Evolutionary conservation across 2,113 vertebrate genomes (phyloP), one percentile per base, ranked within the genome.

Genomic region (Oncorhynchus clarkii): DNA sequence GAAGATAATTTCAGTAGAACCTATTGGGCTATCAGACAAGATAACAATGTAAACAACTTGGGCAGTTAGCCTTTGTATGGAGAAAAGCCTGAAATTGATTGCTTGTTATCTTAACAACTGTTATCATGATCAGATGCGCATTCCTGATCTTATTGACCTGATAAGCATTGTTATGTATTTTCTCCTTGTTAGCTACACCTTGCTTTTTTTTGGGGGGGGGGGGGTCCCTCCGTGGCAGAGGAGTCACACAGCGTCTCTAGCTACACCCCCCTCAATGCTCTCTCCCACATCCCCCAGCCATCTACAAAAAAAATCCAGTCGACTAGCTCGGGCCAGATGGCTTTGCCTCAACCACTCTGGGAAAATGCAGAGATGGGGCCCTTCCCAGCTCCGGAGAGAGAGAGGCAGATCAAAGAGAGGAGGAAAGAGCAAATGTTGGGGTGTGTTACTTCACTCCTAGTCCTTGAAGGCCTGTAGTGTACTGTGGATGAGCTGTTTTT

Each of bases 281-380:
- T 71, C 74, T 11, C 45, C 45, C 14, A 68, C 73, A 70, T 79
- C 54, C 62, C 66, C 54, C 74, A 80, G 76, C 84, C 39, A 8
- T 1, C 34, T 34, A 6, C 7, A 39, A 39, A 9, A 39, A 39
- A 66, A 20, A 29, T 24, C 72, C 48, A 67, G 62, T 60, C 86
- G 74, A 78, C 84, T 84, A 82, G 86, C 79, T 81, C 76, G 85
- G 74, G 82, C 85, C 92, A 93, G 89, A 93, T 94, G 93, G 89
- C 87, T 88, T 77, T 82, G 65, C 72, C 84, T 80, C 48, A n/a
- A 72, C 13, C 31, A 71, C 54, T 71, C 68, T 87, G 86, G 74
- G 83, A 81, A 88, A 89, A 77, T 13, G 34, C 48, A 68, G 71
- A 84, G 81, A 88, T 86, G 89, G 88, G 83, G 69, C 82, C 82